phyloP scores from a whole-genome alignment of 1,140 invertebrate species.

The Ceratina japonica region DNA sequence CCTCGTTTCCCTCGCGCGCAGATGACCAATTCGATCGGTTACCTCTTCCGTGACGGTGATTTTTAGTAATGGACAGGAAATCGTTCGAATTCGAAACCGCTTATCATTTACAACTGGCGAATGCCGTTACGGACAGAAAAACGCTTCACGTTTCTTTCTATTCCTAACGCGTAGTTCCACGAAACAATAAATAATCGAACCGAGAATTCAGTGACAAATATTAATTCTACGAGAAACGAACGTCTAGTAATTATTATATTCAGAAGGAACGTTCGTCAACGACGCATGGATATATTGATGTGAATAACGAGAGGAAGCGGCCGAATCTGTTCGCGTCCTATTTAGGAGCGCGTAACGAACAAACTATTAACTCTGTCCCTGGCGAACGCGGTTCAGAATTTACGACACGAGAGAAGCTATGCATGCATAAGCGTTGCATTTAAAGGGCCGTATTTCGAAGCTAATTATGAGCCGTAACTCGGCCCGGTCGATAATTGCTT shows the following conservation, averaged over 20 bases:
- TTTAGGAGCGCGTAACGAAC: too few relatives aligned
- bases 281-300: too few relatives aligned
- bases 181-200: too few relatives aligned
- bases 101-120: not conserved
- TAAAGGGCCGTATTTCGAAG: slow-evolving; percentile 1
- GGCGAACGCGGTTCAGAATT: slow-evolving; percentile 6
- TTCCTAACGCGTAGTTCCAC: too few relatives aligned
- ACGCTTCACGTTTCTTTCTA: too few relatives aligned
- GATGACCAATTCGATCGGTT: slow-evolving; percentile 30
- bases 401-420: slow-evolving; percentile 13
- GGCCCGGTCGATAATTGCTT: not conserved
- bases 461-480: slow-evolving; percentile 11
- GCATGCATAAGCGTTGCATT: slow-evolving; percentile 8
- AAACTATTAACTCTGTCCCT: not conserved
- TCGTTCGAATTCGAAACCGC: slow-evolving; percentile 28
- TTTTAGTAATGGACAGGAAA: slow-evolving; percentile 7
- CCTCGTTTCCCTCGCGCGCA: slow-evolving; percentile 16
- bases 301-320: not conserved
- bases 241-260: too few relatives aligned
- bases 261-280: too few relatives aligned
- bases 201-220: too few relatives aligned
- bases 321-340: not conserved
- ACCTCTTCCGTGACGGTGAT: slow-evolving; percentile 40
- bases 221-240: too few relatives aligned
- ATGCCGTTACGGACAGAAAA: too few relatives aligned